phyloP scores from a whole-genome alignment of 2,888 invertebrate genomes.

The Eudasyphora cyanicolor region DNA sequence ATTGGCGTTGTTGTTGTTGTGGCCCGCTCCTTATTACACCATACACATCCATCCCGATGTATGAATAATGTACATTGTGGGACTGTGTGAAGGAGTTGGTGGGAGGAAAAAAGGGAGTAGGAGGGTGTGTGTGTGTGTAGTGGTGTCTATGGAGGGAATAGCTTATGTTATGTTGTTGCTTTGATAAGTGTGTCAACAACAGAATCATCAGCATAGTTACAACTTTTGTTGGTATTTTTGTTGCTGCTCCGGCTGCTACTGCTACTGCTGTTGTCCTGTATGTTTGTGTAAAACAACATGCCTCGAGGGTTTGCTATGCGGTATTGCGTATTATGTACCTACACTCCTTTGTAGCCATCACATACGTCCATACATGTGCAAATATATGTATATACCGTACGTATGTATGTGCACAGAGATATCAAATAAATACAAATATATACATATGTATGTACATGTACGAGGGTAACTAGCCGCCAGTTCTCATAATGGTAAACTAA shows the following conservation, averaged over 20 bases:
- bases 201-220: constrained; percentile 59
- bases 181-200: constrained; percentile 64
- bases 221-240: constrained; percentile 32
- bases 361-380: neutral
- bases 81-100: neutral
- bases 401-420: neutral
- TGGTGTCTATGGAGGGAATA: neutral
- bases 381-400: neutral
- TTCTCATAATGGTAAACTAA: too few species aligned
- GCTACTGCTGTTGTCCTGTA: neutral
- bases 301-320: constrained; percentile 54
- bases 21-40: constrained; percentile 1
- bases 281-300: constrained; percentile 16
- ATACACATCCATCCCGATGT: neutral
- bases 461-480: neutral
- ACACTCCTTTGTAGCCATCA: constrained; percentile 9
- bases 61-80: neutral
- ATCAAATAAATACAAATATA: neutral
- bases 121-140: neutral
- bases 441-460: neutral
- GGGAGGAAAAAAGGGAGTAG: too few species aligned
- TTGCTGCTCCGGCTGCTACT: too few species aligned
- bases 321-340: constrained; percentile 47
- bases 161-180: constrained; percentile 50
- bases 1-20: constrained; percentile 20